Evolutionary conservation across 2,797 vertebrate genomes (phyloP).

Genomic region (Pantherophis vulpinus): DNA sequence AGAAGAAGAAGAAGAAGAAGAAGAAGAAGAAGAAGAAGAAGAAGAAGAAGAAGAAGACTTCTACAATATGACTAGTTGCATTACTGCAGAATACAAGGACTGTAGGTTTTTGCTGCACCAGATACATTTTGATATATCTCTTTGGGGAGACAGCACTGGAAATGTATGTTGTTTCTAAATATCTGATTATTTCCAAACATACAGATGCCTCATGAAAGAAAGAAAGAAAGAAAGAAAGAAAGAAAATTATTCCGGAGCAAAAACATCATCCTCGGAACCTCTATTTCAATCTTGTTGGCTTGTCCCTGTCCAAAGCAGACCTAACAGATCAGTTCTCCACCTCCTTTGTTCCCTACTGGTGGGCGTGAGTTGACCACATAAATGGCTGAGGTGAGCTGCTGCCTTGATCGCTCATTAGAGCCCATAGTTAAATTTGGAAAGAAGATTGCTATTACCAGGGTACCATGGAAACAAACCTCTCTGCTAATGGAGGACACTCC

Average conservation of each 20-base stretch:
- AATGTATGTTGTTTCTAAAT: neutral
- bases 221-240: neutral
- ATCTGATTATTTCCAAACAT: neutral
- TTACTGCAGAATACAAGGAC: neutral
- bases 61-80: neutral
- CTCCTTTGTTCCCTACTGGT: neutral
- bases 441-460: neutral
- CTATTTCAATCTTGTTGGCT: neutral
- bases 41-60: neutral
- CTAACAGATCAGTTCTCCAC: neutral
- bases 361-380: neutral
- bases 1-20: neutral
- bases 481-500: neutral
- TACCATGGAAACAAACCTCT: slow-evolving; percentile 27
- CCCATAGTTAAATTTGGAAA: slow-evolving; percentile 27
- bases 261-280: neutral
- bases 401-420: slow-evolving; percentile 18
- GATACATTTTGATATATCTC: neutral
- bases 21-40: neutral
- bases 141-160: neutral
- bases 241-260: neutral
- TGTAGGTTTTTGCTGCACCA: neutral
- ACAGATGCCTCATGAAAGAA: neutral
- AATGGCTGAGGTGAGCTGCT: slow-evolving; percentile 1
- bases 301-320: neutral